Percentiles rank a stretch among this genome's conserved stretches.
phyloP scores from a whole-genome alignment of 2,113 vertebrate species.

The Vireo altiloquus region DNA sequence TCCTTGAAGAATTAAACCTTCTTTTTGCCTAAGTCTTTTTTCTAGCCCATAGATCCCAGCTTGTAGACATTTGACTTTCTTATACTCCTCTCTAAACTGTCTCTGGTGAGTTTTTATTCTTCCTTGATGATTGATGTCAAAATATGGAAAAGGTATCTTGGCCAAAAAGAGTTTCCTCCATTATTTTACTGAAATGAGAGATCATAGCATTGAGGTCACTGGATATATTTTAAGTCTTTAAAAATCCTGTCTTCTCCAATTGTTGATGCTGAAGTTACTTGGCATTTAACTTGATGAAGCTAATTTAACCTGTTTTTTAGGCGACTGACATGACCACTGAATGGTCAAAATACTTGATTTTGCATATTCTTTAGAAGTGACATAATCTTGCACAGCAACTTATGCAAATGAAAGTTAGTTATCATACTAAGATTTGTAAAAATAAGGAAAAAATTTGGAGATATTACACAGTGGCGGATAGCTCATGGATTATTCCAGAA shows the following conservation, averaged over 20 bases:
- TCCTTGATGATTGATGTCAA: neutral
- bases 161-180: neutral
- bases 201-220: neutral
- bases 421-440: neutral
- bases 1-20: neutral
- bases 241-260: neutral
- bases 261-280: neutral
- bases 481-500: neutral
- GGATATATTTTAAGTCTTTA: neutral
- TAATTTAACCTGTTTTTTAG: neutral
- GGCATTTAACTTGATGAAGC: neutral
- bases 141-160: neutral
- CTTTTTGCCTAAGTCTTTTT: neutral
- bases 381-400: neutral
- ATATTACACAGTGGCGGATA: neutral
- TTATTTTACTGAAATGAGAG: neutral
- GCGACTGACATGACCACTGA: neutral
- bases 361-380: neutral
- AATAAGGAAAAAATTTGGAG: neutral
- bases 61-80: neutral
- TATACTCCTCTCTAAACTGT: neutral
- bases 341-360: neutral
- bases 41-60: rapidly evolving
- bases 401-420: neutral
- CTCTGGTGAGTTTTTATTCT: neutral